Conservation (phyloP, 2,113 vertebrate species). For the Poeciliopsis prolifica region DNA sequence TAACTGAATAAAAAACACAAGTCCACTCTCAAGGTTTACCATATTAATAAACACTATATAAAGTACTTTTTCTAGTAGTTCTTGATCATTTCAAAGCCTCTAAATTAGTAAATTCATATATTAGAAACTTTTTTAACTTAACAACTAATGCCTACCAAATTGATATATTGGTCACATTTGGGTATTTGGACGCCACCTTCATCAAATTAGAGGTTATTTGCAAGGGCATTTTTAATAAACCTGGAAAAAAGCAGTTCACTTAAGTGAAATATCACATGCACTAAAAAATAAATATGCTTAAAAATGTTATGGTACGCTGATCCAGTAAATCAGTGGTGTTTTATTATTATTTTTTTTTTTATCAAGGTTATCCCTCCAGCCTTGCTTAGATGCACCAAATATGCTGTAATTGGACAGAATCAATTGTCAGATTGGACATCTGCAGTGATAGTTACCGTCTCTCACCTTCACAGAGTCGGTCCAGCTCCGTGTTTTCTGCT, state of each 20-base stretch:
- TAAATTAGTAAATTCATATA: neutral
- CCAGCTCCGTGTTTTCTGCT: conserved; percentile 26
- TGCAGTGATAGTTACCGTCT: conserved; percentile 52
- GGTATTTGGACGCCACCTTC: too few species aligned
- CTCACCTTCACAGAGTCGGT: conserved; percentile 31
- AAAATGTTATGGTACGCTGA: neutral
- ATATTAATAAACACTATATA: too few species aligned
- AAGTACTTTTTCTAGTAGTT: neutral
- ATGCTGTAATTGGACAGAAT: conserved; percentile 42
- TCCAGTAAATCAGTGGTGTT: neutral
- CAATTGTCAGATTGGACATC: conserved; percentile 33
- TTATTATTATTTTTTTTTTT: neutral
- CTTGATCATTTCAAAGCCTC: neutral
- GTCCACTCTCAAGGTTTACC: too few species aligned
- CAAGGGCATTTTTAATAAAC: neutral
- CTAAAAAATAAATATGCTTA: neutral
- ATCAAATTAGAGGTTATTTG: neutral
- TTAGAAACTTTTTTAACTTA: neutral
- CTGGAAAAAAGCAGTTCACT: neutral
- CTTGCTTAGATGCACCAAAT: neutral
- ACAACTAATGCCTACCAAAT: neutral
- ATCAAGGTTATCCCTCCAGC: neutral
- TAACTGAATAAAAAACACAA: too few species aligned
- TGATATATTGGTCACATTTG: too few species aligned
- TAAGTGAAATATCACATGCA: neutral